Conservation (phyloP, 2,888 invertebrate species). For the Polydrusus pterygomalis region DNA sequence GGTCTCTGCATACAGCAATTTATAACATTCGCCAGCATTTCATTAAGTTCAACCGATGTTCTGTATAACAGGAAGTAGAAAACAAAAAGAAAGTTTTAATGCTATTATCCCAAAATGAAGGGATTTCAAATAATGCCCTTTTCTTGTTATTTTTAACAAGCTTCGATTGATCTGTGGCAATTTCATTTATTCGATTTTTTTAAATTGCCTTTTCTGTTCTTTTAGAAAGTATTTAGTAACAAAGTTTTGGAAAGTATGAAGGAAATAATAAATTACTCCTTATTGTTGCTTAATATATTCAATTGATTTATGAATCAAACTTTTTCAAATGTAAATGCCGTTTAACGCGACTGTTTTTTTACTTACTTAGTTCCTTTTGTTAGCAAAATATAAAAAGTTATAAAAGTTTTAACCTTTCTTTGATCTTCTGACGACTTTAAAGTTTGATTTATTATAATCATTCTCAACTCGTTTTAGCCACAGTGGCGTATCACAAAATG, state of each 20-base stretch:
- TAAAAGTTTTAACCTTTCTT: conserved; percentile 1
- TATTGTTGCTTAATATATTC: conserved; percentile 15
- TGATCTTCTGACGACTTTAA: not conserved
- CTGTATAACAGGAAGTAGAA: conserved; percentile 18
- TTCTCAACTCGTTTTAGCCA: too few species aligned
- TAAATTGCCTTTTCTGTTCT: conserved; percentile 16
- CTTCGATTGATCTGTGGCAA: conserved; percentile 27
- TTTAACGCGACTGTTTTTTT: not conserved
- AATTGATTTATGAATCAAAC: conserved; percentile 19
- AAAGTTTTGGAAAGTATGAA: conserved; percentile 5
- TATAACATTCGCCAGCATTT: conserved; percentile 40
- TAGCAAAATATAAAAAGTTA: not conserved
- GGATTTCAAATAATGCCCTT: conserved; percentile 29
- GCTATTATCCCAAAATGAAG: conserved; percentile 28
- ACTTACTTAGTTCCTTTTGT: not conserved
- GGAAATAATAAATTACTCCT: not conserved
- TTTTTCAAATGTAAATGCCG: conserved; percentile 3
- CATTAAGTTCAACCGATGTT: conserved; percentile 30
- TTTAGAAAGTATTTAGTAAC: conserved; percentile 23
- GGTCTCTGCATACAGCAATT: conserved; percentile 32
- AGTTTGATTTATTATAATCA: not conserved
- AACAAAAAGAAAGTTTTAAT: conserved; percentile 31
- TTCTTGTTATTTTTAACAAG: conserved; percentile 29
- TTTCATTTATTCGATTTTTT: conserved; percentile 24
- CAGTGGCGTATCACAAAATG: too few species aligned